A percentile compares a stretch with the other conserved stretches of the same genome.
phyloP scores from a whole-genome alignment of 2,113 vertebrate genomes.

The Microtus montanus region DNA sequence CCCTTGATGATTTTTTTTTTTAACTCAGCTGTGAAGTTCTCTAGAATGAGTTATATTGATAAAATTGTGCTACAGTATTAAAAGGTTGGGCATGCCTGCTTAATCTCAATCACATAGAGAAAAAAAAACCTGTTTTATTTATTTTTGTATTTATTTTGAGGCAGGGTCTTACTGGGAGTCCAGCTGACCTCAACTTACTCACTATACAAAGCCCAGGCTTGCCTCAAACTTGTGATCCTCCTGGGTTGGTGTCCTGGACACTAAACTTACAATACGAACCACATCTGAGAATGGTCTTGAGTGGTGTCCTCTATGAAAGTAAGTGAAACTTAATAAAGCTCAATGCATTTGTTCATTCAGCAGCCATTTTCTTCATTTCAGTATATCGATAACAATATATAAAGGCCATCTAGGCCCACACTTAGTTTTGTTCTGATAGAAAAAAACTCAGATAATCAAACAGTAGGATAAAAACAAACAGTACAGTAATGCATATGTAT shows the following conservation, averaged over 20 bases:
- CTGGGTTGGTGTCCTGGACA: neutral
- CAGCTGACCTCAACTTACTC: neutral
- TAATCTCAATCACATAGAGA: neutral
- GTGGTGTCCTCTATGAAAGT: neutral
- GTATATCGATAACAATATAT: neutral
- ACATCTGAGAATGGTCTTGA: neutral
- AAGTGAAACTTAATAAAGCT: neutral
- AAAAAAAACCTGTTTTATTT: neutral
- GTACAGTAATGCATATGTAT: neutral
- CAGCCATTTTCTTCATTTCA: neutral
- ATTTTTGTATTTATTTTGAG: neutral
- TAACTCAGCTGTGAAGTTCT: neutral
- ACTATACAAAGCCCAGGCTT: neutral
- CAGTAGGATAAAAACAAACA: neutral
- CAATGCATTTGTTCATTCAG: neutral
- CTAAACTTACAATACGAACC: neutral
- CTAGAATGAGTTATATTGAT: no score
- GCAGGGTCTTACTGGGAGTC: neutral
- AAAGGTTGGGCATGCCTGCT: neutral
- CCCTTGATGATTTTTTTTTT: neutral
- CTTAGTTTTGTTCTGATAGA: neutral
- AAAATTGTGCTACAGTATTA: neutral
- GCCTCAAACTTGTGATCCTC: neutral
- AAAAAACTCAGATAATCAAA: neutral
- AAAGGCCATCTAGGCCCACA: neutral